Percentiles rank a stretch among this genome's conserved stretches.
These are phyloP conservation scores for Polymixis lichenea DNA, from an alignment of 2,888 invertebrate genomes.

Conservation along the genomic window DNA sequence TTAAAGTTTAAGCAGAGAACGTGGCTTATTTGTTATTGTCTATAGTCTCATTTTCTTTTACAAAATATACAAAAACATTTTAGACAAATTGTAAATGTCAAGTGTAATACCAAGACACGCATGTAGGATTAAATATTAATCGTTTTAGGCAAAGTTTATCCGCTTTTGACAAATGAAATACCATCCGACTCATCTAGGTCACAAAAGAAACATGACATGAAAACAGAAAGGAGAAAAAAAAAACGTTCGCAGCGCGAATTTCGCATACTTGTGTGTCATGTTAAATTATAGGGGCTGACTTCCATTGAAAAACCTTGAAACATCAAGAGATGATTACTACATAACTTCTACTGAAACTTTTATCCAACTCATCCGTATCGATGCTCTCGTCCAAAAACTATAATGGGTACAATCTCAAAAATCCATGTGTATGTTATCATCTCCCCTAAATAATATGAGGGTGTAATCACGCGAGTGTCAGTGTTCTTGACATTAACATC, in stretches of 20 bases:
- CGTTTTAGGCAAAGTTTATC: slow-evolving; percentile 25
- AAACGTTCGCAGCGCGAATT: slow-evolving; percentile 7
- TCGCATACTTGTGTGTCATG: slow-evolving; percentile 12
- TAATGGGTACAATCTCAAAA: background rate
- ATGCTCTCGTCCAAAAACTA: background rate
- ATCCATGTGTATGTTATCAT: slow-evolving; percentile 9
- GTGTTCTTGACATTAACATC: slow-evolving; percentile 72
- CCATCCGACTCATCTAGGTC: slow-evolving; percentile 52
- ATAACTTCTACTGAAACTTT: background rate
- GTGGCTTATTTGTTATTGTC: slow-evolving; percentile 17
- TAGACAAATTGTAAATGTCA: slow-evolving; percentile 14
- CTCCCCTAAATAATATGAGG: slow-evolving; percentile 12
- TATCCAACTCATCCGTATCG: background rate
- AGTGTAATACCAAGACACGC: slow-evolving; percentile 7
- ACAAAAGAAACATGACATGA: slow-evolving; percentile 47
- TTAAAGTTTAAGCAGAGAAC: slow-evolving; percentile 22
- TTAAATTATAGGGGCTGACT: background rate
- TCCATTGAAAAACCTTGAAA: background rate
- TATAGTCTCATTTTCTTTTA: background rate
- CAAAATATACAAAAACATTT: slow-evolving; percentile 13
- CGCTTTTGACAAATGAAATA: slow-evolving; percentile 60
- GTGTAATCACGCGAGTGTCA: slow-evolving; percentile 40
- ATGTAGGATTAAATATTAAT: slow-evolving; percentile 41
- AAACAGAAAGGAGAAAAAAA: slow-evolving; percentile 35
- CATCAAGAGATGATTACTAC: background rate